Conservation (phyloP, 2,888 invertebrate genomes). For the Cantharis nigra region DNA sequence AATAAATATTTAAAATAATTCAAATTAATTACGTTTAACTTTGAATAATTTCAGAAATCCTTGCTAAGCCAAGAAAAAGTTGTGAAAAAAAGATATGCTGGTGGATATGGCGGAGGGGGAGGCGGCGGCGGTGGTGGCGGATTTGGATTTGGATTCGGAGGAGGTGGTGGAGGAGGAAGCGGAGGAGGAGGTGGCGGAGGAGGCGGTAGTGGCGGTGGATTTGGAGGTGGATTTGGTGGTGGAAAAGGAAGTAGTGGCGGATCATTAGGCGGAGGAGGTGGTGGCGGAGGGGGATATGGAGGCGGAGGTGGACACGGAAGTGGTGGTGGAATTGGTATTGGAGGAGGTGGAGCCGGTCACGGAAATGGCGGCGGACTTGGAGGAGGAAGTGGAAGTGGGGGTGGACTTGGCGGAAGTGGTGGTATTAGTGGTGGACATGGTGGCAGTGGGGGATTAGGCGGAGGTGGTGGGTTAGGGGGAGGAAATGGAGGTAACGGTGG, state of each 20-base stretch:
- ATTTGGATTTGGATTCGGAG: conserved; percentile 12
- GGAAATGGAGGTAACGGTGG: background rate
- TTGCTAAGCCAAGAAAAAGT: background rate
- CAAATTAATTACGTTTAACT: conserved; percentile 48
- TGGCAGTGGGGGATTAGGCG: background rate
- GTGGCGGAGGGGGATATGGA: background rate
- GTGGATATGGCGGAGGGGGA: background rate
- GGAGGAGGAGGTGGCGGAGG: background rate
- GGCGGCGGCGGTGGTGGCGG: conserved; percentile 14
- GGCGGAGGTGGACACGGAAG: background rate
- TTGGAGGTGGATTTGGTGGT: background rate
- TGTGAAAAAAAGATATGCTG: background rate
- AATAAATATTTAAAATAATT: conserved; percentile 38
- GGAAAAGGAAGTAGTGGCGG: background rate
- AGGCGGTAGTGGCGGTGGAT: background rate
- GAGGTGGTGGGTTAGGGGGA: background rate
- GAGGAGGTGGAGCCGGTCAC: background rate
- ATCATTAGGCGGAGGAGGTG: background rate
- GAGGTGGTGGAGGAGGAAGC: background rate
- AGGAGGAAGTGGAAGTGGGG: background rate
- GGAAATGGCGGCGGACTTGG: background rate
- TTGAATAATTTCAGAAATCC: conserved; percentile 29
- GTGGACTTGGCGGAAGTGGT: background rate
- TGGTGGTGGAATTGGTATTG: background rate
- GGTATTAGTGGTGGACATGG: background rate